These are phyloP conservation scores for Motacilla alba DNA, from an alignment of 2,113 vertebrate genomes.

Conservation along the genomic window DNA sequence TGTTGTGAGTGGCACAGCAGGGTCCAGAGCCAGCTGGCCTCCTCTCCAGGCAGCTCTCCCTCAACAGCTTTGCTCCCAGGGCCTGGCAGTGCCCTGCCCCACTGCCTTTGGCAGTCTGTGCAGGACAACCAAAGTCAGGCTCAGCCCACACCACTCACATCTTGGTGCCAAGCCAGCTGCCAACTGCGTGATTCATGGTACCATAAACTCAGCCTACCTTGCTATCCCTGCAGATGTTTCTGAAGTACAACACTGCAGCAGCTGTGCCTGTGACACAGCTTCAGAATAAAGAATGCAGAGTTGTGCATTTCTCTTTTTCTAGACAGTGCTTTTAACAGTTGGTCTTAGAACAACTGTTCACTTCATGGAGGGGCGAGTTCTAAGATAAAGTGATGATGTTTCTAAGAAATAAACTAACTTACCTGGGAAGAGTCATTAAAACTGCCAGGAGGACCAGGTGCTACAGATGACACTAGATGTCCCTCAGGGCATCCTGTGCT, in stretches of 20 bases:
- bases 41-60: neutral
- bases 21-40: neutral
- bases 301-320: neutral
- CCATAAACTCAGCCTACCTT: neutral
- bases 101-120: neutral
- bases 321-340: neutral
- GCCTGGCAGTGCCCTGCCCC: neutral
- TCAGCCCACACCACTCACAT: neutral
- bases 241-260: neutral
- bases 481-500: neutral
- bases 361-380: neutral
- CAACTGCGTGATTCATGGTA: neutral
- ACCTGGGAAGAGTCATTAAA: conserved; percentile 11
- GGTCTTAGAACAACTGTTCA: neutral
- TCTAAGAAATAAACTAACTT: neutral
- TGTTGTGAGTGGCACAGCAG: neutral
- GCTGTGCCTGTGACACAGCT: neutral
- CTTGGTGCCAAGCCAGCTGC: neutral
- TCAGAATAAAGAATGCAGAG: neutral
- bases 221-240: neutral
- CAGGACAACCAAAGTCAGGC: neutral
- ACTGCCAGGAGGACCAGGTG: neutral
- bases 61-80: neutral
- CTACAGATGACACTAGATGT: neutral
- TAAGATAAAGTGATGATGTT: neutral